Evolutionary conservation across 2,113 vertebrate genomes (phyloP).

Genomic region (Barbus barbus): DNA sequence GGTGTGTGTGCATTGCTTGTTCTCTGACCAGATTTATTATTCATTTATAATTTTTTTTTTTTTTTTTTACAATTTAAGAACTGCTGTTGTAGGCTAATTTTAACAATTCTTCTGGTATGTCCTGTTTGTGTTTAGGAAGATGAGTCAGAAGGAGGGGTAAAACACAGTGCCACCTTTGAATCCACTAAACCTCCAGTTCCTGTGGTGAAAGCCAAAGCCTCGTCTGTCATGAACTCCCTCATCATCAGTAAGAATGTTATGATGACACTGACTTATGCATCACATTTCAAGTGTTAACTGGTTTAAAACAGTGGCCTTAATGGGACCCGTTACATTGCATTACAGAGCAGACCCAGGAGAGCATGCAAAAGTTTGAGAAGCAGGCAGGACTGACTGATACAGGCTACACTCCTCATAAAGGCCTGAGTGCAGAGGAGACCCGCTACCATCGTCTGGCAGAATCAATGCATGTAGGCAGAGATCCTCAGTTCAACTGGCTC

Average conservation of each 20-base stretch:
- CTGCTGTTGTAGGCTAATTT: background rate
- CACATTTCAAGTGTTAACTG: background rate
- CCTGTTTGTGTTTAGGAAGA: conserved; percentile 74
- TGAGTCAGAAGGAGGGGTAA: conserved; percentile 69
- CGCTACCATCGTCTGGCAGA: conserved; percentile 86
- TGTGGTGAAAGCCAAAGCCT: conserved; percentile 92
- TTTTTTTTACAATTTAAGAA: too few relatives aligned
- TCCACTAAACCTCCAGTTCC: conserved; percentile 72
- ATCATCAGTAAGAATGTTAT: conserved; percentile 86
- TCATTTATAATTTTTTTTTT: too few relatives aligned
- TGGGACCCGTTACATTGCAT: conserved; percentile 18
- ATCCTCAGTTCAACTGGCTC: background rate
- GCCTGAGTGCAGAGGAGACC: conserved; percentile 89
- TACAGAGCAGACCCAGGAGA: conserved; percentile 91
- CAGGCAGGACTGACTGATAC: conserved; percentile 90
- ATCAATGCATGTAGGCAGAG: conserved; percentile 76
- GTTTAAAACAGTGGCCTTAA: background rate
- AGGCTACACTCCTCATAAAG: conserved; percentile 91
- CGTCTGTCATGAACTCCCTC: conserved; percentile 86
- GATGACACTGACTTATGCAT: background rate
- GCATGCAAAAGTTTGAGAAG: conserved; percentile 90
- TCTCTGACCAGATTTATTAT: background rate
- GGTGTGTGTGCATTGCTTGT: conserved; percentile 67
- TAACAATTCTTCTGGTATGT: background rate
- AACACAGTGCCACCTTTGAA: conserved; percentile 58